Evolutionary conservation across 2,113 vertebrate genomes (phyloP).

Genomic region (Dromaius novaehollandiae): DNA sequence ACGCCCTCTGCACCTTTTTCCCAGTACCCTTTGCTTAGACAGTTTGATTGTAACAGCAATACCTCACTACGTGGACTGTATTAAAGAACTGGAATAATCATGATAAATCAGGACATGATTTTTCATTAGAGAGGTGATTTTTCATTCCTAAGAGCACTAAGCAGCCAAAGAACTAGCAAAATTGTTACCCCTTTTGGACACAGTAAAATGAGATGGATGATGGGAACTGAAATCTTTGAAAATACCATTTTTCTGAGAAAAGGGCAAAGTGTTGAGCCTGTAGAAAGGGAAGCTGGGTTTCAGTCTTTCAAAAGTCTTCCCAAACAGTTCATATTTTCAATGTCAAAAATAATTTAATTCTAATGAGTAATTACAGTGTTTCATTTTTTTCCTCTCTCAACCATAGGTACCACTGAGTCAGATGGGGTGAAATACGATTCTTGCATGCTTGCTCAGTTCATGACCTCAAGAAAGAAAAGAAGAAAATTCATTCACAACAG

Average conservation of each 20-base stretch:
- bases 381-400: background rate
- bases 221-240: background rate
- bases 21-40: accelerated
- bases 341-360: background rate
- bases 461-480: background rate
- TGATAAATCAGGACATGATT: constrained; percentile 13
- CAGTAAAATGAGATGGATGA: background rate
- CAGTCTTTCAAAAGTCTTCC: background rate
- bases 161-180: background rate
- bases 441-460: background rate
- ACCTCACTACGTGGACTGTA: background rate
- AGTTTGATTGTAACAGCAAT: background rate
- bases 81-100: background rate
- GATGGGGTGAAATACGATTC: background rate
- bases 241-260: background rate
- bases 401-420: background rate
- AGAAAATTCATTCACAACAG: background rate
- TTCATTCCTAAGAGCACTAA: background rate
- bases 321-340: background rate
- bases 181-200: background rate
- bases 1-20: background rate
- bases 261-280: background rate
- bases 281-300: background rate
- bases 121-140: background rate
- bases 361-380: background rate